Base-by-base conservation (phyloP, 2,113 vertebrate genomes). In the Epinephelus moara region DNA sequence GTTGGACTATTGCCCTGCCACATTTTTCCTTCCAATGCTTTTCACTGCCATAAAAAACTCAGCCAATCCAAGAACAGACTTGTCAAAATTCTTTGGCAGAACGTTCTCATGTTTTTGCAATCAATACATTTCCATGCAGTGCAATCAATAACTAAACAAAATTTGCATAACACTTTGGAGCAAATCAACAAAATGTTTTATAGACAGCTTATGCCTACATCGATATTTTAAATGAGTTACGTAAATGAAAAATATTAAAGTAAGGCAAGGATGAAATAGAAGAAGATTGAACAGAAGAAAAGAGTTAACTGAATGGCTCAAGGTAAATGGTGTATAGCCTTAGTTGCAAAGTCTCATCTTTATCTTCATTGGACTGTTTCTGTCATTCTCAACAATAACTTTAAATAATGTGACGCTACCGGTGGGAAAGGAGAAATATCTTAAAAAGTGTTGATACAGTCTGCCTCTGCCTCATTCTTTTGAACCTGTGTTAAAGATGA, bases 171-270 rank as follows among this genome's bases (percentile, higher is more conserved):
- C 15, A 50, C 52, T 33, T 57, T 56, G 27, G 56, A 33, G 23
- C 52, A 66, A 71, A 78, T 78, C 66, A 85, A 53, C 50, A 27
- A 69, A 69, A 56, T 74, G 69, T 56, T 70, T 47, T 15, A 37
- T 13, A 45, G 53, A 64, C 64, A 70, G 15, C 15, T 59, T 25
- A 4, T 23, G 9, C 14, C 30, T 47, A 13, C 17, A 69, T 85
- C 23, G 2, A 37, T 63, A 27, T 75, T 21, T 42, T 17, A 21
- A 37, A 33, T 67, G 21, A 40, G 10, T 69, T 25, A 23, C 7
- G 49, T 47, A 23, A 50, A 33, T 21, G 2, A 56, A 72, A 73
- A 42, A 72, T 67, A 21, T 42, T 6, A 33, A 27, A 42, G 19
- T 6, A 64, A 70, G 14, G 6, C 25, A 21, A 25, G 25, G 25